A percentile compares a stretch with the other conserved stretches of the same genome.
Conservation (phyloP, 2,113 vertebrate genomes). For the Neoarius graeffei region DNA sequence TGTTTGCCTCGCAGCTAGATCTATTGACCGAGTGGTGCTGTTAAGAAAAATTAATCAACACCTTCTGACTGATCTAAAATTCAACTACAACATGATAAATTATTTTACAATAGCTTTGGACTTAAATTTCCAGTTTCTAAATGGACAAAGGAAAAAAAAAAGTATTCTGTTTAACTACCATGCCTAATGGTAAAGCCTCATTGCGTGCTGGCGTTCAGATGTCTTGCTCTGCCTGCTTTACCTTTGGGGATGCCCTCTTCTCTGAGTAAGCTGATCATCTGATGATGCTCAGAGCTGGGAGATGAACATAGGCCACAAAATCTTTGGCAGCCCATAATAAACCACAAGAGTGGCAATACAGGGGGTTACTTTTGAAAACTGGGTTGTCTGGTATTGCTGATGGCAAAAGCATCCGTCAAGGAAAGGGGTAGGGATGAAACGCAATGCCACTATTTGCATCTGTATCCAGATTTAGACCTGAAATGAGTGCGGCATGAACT, state of each 20-base stretch:
- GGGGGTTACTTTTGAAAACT: neutral
- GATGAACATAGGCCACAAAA: no score
- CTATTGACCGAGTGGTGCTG: no score
- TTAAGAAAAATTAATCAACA: no score
- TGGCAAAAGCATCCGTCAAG: neutral
- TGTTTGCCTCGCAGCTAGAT: no score
- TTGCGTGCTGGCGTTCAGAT: neutral
- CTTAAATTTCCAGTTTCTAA: no score
- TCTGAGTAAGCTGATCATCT: neutral
- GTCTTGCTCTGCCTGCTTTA: neutral
- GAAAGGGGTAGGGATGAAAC: neutral
- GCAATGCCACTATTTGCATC: neutral
- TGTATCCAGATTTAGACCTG: neutral
- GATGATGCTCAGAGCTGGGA: no score
- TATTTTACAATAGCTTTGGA: no score
- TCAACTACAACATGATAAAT: no score
- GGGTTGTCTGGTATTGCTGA: neutral
- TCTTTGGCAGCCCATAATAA: neutral
- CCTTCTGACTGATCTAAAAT: no score
- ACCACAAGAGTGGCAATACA: neutral
- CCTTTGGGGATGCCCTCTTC: neutral
- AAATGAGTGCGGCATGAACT: neutral
- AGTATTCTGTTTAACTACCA: no score
- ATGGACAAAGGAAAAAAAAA: no score
- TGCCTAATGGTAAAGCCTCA: no score